A percentile compares a stretch with the other conserved stretches of the same genome.
Conservation (phyloP, 2,113 vertebrate genomes). For the Excalfactoria chinensis region DNA sequence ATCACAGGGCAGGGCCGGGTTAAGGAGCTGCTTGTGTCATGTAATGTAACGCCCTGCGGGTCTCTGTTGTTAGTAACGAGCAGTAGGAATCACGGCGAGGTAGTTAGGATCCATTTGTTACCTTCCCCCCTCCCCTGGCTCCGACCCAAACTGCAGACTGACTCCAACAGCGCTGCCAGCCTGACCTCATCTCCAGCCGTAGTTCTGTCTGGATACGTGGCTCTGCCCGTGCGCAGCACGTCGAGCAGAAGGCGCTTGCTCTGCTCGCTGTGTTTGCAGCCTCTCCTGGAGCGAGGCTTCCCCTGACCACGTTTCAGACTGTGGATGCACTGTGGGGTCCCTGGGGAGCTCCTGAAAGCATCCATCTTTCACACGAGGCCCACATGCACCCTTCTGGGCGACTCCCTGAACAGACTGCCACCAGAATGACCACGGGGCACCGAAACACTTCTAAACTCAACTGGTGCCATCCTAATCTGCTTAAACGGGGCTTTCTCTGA, state of each 20-base stretch:
- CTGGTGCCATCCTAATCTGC: neutral
- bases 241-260: neutral
- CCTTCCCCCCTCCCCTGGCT: neutral
- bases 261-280: neutral
- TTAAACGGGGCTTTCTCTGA: conserved; percentile 16
- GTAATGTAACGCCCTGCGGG: neutral
- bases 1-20: neutral
- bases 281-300: neutral
- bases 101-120: neutral
- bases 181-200: neutral
- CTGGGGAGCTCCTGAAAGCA: neutral
- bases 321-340: neutral
- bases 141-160: neutral
- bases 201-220: neutral
- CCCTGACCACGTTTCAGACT: neutral
- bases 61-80: conserved; percentile 21
- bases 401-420: neutral
- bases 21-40: neutral
- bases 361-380: neutral
- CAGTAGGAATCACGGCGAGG: neutral
- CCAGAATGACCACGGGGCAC: neutral
- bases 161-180: neutral
- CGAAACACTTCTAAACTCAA: neutral
- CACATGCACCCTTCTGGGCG: neutral
- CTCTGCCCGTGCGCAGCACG: neutral